A percentile compares a stretch with the other conserved stretches of the same genome.
These are phyloP conservation scores for Plebejus argus DNA, from an alignment of 2,888 invertebrate genomes.

Conservation along the genomic window DNA sequence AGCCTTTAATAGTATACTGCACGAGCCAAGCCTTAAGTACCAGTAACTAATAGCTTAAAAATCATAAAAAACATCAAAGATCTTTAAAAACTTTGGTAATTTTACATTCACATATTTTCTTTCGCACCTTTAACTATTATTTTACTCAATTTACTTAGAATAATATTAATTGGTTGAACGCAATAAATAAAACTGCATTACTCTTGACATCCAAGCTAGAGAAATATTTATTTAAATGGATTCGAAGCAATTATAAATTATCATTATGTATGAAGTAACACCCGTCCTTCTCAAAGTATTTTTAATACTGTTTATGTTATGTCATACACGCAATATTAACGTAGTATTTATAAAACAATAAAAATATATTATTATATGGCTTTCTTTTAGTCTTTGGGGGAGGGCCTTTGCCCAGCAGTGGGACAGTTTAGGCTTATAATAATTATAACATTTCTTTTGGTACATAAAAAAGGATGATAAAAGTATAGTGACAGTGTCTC, in stretches of 20 bases:
- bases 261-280: constrained; percentile 31
- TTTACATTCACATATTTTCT: background rate
- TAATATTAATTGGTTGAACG: background rate
- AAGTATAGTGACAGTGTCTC: too few species aligned
- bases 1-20: too few species aligned
- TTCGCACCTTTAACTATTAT: background rate
- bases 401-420: too few species aligned
- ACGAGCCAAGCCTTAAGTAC: too few species aligned
- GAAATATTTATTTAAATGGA: constrained; percentile 31
- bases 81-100: background rate
- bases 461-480: too few species aligned
- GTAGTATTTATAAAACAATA: background rate
- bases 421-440: too few species aligned
- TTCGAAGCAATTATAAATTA: constrained; percentile 28
- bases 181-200: constrained; percentile 8
- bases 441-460: too few species aligned
- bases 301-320: constrained; percentile 19
- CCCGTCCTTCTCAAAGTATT: constrained; percentile 28
- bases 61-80: background rate
- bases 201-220: constrained; percentile 12
- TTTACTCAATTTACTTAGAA: background rate
- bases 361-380: background rate
- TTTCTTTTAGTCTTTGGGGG: too few species aligned
- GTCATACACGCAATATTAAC: background rate
- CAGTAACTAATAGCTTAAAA: too few species aligned